Percentiles rank a stretch among this genome's conserved stretches.
Evolutionary conservation across 1,140 invertebrate genomes (phyloP).

Genomic region (Drosophila insularis): DNA sequence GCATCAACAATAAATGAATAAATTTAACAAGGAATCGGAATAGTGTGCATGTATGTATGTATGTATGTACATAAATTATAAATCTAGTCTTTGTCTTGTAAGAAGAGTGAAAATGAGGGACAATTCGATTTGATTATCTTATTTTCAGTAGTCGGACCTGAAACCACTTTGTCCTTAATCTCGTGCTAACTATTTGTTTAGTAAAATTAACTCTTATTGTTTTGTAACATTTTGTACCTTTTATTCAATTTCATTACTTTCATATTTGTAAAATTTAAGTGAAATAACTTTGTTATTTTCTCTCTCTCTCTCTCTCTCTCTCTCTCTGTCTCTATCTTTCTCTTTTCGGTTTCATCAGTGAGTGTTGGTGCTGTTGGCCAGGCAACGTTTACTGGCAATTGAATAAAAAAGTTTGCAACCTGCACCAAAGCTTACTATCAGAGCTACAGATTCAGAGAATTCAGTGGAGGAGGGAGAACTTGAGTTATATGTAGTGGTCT

Average conservation of each 20-base stretch:
- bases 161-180: not conserved
- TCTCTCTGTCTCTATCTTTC: too few relatives aligned
- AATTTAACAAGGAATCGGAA: not conserved
- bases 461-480: not conserved
- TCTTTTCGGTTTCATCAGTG: not conserved
- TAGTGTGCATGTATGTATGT: not conserved
- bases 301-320: too few relatives aligned
- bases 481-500: not conserved
- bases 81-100: not conserved
- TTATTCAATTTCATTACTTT: constrained; percentile 4
- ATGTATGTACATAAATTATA: constrained; percentile 1
- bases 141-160: not conserved
- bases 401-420: constrained; percentile 4
- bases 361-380: not conserved
- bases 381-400: not conserved
- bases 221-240: not conserved
- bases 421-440: not conserved
- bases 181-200: not conserved
- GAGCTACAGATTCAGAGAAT: not conserved
- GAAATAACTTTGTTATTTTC: constrained; percentile 9
- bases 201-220: not conserved
- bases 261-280: not conserved
- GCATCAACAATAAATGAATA: constrained; percentile 2
- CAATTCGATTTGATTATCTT: not conserved
- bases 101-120: not conserved